Base-by-base conservation (phyloP, 2,888 invertebrate genomes). In the Brachylomia viminalis region DNA sequence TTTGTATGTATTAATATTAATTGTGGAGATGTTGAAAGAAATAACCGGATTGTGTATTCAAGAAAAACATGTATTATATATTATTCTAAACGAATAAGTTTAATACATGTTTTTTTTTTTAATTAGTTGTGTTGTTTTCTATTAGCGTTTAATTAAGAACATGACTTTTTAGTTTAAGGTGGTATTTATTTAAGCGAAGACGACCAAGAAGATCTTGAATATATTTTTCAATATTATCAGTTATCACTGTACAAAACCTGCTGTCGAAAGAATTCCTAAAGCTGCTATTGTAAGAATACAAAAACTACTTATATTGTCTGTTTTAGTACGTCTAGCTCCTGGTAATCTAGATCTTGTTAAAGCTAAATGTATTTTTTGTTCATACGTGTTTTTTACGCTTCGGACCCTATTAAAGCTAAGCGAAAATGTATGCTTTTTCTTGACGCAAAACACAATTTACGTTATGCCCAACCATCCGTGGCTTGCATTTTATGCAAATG, bases 401-500 rank as follows among this genome's bases (percentile, higher is more conserved):
- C 59, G 2, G n/a, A 72, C 81, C 70, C 45, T 17, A 54, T 68
- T 80, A 62, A 68, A 70, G 58, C 52, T 59, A 69, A 73, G 47
- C 56, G 45, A 76, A 69, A 76, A 42, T 30, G 30, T 66, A 75
- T 72, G 64, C 70, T 87, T 79, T 78, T 83, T 83, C 72, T 75
- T 64, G 74, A 70, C 65, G 83, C 81, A 88, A 89, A 87, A 85
- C 75, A 82, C 62, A 86, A 74, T 83, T 85, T 58, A 76, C 79
- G 78, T 83, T 76, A 83, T 75, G 74, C 59, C 70, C 76, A 89
- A 70, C 87, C 80, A 84, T 83, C 84, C 88, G 72, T 85, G 66
- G 76, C 86, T 76, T 84, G 85, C 78, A 82, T 87, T 84, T 82
- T 76, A 87, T 87, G 84, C 85, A 86, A 88, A 86, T 86, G 79